Conservation (phyloP, 2,113 vertebrate genomes). For the Tragelaphus scriptus region DNA sequence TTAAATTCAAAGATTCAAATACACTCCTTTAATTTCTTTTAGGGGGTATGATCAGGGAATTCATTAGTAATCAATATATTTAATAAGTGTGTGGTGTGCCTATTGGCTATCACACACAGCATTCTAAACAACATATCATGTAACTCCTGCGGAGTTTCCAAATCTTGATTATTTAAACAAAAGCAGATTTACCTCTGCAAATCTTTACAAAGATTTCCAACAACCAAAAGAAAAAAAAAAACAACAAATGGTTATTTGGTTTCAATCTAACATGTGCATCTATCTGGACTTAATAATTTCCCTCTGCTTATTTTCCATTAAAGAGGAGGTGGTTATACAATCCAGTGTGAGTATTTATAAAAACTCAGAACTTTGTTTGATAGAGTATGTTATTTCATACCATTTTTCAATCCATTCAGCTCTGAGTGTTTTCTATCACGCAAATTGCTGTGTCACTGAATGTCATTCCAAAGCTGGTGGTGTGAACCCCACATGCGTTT, state of each 20-base stretch:
- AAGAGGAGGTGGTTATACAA: constrained; percentile 2
- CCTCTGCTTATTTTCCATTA: constrained; percentile 49
- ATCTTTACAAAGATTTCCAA: constrained; percentile 58
- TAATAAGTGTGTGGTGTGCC: constrained; percentile 13
- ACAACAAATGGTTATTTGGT: constrained; percentile 61
- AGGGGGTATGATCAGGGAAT: constrained; percentile 23
- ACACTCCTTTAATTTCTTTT: constrained; percentile 34
- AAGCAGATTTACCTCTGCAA: constrained; percentile 69
- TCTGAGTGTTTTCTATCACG: background rate
- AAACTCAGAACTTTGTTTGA: constrained; percentile 32
- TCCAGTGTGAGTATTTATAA: constrained; percentile 1
- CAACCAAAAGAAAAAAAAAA: background rate
- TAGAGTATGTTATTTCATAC: constrained; percentile 10
- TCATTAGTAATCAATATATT: constrained; percentile 50
- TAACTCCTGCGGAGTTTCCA: constrained; percentile 52
- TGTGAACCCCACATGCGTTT: background rate
- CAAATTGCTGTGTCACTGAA: background rate
- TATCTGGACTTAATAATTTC: constrained; percentile 65
- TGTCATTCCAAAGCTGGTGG: background rate
- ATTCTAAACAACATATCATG: constrained; percentile 24
- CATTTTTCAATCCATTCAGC: background rate
- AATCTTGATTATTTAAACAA: constrained; percentile 70
- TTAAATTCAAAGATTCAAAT: background rate
- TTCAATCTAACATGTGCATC: constrained; percentile 62
- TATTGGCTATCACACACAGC: background rate